Percentiles rank a stretch among this genome's conserved stretches.
These are phyloP conservation scores for Frankliniella intonsa DNA, from an alignment of 2,888 invertebrate genomes.

Conservation along the genomic window DNA sequence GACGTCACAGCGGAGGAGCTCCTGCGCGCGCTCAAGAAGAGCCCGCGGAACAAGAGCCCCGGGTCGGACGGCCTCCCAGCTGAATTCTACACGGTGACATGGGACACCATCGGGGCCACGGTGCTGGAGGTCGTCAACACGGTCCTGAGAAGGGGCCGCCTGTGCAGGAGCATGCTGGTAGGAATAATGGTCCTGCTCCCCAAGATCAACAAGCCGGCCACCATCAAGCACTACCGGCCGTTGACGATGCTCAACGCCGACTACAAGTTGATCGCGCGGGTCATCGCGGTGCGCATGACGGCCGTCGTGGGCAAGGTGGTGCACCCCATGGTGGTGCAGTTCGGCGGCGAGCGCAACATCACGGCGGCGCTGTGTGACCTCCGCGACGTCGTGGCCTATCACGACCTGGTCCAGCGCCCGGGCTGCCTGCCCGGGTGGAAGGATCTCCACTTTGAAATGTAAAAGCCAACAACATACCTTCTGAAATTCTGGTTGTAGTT, in stretches of 20 bases:
- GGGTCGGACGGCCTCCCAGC: slow-evolving; percentile 29
- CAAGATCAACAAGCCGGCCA: slow-evolving; percentile 7
- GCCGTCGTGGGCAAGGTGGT: slow-evolving; percentile 14
- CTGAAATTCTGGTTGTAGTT: too few relatives aligned
- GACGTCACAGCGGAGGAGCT: neutral
- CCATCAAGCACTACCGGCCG: slow-evolving; percentile 31
- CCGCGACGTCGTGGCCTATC: slow-evolving; percentile 27
- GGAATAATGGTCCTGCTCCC: slow-evolving; percentile 2
- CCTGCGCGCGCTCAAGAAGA: neutral
- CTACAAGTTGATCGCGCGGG: slow-evolving; percentile 31
- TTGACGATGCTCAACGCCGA: slow-evolving; percentile 30
- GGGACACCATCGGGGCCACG: neutral
- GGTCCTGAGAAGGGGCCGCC: neutral
- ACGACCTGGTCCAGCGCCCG: neutral
- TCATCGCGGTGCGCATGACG: slow-evolving; percentile 6
- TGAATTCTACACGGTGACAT: slow-evolving; percentile 14
- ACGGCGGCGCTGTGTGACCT: slow-evolving; percentile 28
- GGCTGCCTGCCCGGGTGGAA: too few relatives aligned
- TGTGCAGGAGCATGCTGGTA: neutral
- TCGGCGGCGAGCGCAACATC: slow-evolving; percentile 28
- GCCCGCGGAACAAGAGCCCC: slow-evolving; percentile 28
- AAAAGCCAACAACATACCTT: too few relatives aligned
- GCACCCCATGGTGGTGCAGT: slow-evolving; percentile 28
- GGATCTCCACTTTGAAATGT: too few relatives aligned
- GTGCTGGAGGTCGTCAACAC: neutral